Conservation (phyloP, 2,797 vertebrate genomes). For the Eurystomus glaucurus region DNA sequence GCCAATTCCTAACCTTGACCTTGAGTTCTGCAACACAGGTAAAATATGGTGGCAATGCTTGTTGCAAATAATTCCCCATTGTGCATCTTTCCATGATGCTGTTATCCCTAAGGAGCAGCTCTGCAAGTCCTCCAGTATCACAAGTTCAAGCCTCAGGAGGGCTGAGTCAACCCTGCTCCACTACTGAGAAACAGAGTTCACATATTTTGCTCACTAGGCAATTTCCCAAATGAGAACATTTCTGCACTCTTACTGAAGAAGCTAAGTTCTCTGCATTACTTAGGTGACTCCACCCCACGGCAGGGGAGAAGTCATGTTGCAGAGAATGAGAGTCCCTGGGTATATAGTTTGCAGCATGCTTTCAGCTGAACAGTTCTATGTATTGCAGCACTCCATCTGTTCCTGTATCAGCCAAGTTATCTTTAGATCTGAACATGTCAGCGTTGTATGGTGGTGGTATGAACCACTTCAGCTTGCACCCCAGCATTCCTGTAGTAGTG, state of each 20-base stretch:
- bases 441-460: constrained; percentile 40
- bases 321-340: neutral
- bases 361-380: constrained; percentile 37
- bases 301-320: neutral
- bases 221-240: neutral
- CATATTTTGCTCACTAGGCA: neutral
- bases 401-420: constrained; percentile 56
- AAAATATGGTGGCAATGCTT: neutral
- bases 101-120: constrained; percentile 1
- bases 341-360: neutral
- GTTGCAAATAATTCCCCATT: neutral
- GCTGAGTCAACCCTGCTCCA: neutral
- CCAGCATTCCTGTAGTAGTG: constrained; percentile 43
- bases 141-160: neutral
- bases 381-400: constrained; percentile 67
- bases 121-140: neutral
- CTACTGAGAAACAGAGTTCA: neutral
- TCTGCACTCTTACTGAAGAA: neutral
- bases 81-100: neutral
- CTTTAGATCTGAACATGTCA: constrained; percentile 65
- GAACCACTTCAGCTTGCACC: constrained; percentile 27
- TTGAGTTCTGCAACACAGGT: neutral
- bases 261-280: neutral
- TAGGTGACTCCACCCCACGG: neutral
- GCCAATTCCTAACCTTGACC: neutral